A percentile compares a stretch with the other conserved stretches of the same genome.
Evolutionary conservation across 1,140 invertebrate genomes (phyloP).

Genomic region (Pissodes strobi): DNA sequence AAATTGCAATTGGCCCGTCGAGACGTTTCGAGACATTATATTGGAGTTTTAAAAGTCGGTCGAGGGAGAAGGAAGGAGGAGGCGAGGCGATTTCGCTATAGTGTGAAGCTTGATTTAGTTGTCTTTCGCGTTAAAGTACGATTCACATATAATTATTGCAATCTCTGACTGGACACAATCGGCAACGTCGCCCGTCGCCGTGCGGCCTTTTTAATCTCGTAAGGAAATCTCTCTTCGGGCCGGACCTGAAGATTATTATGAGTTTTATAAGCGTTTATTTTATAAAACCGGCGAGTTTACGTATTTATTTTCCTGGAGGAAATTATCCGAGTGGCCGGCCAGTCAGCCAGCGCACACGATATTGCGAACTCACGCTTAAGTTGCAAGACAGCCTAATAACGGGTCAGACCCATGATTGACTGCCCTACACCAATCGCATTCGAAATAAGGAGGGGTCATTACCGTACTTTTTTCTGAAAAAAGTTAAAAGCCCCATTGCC

Average conservation of each 20-base stretch:
- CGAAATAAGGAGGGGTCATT: slow-evolving; percentile 42
- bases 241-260: background rate
- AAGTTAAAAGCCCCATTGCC: slow-evolving; percentile 36
- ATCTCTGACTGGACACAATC: no score
- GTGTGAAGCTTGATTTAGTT: no score
- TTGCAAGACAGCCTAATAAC: slow-evolving; percentile 34
- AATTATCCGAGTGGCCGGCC: slow-evolving; percentile 20
- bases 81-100: no score
- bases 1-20: slow-evolving; percentile 50
- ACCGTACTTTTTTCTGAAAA: slow-evolving; percentile 25
- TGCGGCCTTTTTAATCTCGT: no score
- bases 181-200: no score
- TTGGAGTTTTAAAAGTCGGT: slow-evolving; percentile 16
- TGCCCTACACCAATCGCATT: slow-evolving; percentile 38
- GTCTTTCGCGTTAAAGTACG: no score
- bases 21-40: slow-evolving; percentile 41
- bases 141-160: no score
- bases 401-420: slow-evolving; percentile 25
- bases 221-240: no score
- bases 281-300: slow-evolving; percentile 9
- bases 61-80: no score
- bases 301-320: slow-evolving; percentile 19
- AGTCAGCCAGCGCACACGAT: no score
- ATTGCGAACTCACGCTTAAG: slow-evolving; percentile 27
- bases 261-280: slow-evolving; percentile 12